These are phyloP conservation scores for Zaprionus lineosus DNA, from an alignment of 2,888 invertebrate species.

Conservation along the genomic window DNA sequence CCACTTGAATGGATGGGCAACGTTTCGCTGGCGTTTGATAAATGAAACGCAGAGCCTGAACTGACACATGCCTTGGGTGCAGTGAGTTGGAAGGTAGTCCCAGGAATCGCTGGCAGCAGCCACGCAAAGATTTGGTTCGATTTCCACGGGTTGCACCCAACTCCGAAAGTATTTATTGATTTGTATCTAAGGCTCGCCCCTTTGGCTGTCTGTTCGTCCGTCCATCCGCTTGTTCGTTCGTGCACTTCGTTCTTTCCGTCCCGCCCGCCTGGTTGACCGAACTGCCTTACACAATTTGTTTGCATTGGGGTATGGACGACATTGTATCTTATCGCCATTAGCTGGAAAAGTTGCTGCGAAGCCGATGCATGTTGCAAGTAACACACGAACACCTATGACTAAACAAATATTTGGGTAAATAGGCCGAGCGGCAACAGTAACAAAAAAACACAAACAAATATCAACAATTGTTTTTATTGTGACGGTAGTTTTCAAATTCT, in stretches of 20 bases:
- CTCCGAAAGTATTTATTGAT: neutral
- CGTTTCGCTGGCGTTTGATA: slow-evolving; percentile 37
- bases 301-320: neutral
- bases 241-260: too few relatives aligned
- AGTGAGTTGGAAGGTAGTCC: slow-evolving; percentile 34
- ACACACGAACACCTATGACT: neutral
- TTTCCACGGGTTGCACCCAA: neutral
- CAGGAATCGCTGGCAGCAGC: neutral
- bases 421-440: slow-evolving; percentile 12
- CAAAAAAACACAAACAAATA: neutral
- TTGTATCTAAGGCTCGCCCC: slow-evolving; percentile 1
- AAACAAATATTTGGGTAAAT: slow-evolving; percentile 36
- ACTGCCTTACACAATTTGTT: slow-evolving; percentile 2
- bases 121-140: neutral
- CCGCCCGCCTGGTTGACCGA: too few relatives aligned
- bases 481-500: slow-evolving; percentile 20
- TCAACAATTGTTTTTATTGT: slow-evolving; percentile 4
- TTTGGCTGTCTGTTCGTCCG: neutral
- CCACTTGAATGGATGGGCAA: slow-evolving; percentile 38
- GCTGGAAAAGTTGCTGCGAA: slow-evolving; percentile 4
- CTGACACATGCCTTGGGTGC: slow-evolving; percentile 61
- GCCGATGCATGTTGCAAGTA: slow-evolving; percentile 44
- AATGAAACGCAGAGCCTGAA: slow-evolving; percentile 42
- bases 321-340: slow-evolving; percentile 40
- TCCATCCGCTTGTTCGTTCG: neutral